Conservation (phyloP, 30 jellyfish, hydroid and myxozoan genomes). For the Clytia hemisphaerica region DNA sequence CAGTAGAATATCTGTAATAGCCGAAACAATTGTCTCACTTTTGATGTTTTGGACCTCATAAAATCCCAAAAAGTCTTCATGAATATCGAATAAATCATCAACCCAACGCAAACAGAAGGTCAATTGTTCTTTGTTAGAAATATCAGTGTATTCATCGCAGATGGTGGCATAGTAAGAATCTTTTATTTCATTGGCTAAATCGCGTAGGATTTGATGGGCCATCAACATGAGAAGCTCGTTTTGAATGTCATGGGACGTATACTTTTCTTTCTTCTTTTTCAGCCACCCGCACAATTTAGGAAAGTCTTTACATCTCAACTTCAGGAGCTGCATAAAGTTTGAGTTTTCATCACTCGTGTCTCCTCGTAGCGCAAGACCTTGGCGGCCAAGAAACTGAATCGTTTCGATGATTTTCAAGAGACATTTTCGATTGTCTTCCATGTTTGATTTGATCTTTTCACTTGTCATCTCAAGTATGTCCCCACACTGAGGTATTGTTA, state of each 20-base stretch:
- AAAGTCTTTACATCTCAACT: conserved; percentile 32
- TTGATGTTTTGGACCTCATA: conserved; percentile 31
- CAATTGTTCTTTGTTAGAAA: conserved; percentile 52
- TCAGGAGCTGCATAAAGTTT: conserved; percentile 39
- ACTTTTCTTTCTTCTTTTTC: conserved; percentile 8
- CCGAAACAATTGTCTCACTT: conserved; percentile 41
- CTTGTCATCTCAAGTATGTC: conserved; percentile 25
- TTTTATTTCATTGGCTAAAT: conserved; percentile 17
- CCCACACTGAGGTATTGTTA: conserved; percentile 36
- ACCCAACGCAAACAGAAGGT: conserved; percentile 42
- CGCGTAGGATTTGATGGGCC: conserved; percentile 36
- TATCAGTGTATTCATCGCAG: conserved; percentile 71
- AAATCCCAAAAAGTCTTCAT: conserved; percentile 53
- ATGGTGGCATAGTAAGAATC: conserved; percentile 46
- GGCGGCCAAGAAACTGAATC: conserved; percentile 33
- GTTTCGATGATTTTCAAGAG: conserved; percentile 30
- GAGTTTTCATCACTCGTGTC: conserved; percentile 18
- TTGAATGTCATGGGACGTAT: conserved; percentile 47
- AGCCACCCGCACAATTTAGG: conserved; percentile 15
- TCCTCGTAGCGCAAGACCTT: conserved; percentile 46
- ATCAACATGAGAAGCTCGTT: conserved; percentile 51
- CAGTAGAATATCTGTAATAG: conserved; percentile 42
- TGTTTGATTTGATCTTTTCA: background rate
- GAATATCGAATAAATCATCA: conserved; percentile 20
- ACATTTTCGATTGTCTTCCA: conserved; percentile 40